Conservation (phyloP, 2,797 vertebrate genomes). For the Yasuhikotakia modesta region DNA sequence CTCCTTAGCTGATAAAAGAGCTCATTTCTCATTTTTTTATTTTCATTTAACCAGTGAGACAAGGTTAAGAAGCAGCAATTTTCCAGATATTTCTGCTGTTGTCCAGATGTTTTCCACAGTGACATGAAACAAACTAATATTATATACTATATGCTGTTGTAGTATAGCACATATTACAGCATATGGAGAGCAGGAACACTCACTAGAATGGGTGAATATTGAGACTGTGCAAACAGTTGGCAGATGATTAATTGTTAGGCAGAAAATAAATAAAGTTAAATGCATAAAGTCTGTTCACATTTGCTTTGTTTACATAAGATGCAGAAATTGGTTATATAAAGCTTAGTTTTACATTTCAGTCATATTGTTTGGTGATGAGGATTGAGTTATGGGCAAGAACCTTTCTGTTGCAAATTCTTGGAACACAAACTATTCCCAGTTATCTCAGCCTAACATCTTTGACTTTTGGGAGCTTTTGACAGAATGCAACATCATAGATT, state of each 20-base stretch:
- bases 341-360: background rate
- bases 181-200: too few relatives aligned
- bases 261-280: too few relatives aligned
- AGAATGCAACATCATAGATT: too few relatives aligned
- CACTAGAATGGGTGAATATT: too few relatives aligned
- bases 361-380: too few relatives aligned
- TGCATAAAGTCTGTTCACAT: background rate
- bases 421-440: too few relatives aligned
- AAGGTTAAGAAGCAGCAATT: background rate
- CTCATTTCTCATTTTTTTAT: constrained; percentile 10
- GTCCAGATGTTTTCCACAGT: constrained; percentile 2
- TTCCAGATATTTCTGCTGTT: constrained; percentile 22
- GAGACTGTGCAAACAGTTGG: too few relatives aligned
- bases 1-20: constrained; percentile 43
- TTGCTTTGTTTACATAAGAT: background rate
- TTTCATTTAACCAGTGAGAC: constrained; percentile 8
- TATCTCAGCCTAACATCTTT: too few relatives aligned
- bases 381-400: too few relatives aligned
- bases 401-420: too few relatives aligned
- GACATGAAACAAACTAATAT: background rate
- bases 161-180: background rate
- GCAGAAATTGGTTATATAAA: background rate
- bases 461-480: too few relatives aligned
- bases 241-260: too few relatives aligned
- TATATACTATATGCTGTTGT: background rate